Conservation (phyloP, 2,797 vertebrate genomes). For the Rhinogobio ventralis region DNA sequence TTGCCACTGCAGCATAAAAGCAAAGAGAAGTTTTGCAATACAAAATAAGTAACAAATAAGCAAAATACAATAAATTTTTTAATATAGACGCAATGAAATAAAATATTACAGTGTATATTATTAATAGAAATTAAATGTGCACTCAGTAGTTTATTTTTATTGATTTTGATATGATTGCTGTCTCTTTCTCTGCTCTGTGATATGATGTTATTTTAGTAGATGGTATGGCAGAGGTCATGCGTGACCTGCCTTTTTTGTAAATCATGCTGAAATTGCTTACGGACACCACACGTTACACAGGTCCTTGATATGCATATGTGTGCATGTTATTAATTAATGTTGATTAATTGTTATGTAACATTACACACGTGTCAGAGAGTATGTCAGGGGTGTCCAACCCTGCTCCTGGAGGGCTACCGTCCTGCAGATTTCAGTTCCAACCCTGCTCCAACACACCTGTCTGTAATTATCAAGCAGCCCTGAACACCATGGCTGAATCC, state of each 20-base stretch:
- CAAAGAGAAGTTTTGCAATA: not conserved
- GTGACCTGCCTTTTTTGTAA: slow-evolving; percentile 25
- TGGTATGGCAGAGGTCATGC: slow-evolving; percentile 17
- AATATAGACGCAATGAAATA: not conserved
- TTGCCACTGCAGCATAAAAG: not conserved
- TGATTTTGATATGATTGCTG: not conserved
- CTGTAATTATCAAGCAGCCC: no score
- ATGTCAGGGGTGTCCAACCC: no score
- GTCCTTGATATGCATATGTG: slow-evolving; percentile 24
- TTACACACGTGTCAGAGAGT: not conserved
- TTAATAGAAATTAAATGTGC: not conserved
- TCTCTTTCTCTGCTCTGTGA: not conserved
- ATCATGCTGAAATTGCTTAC: slow-evolving; percentile 11
- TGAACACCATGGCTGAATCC: no score
- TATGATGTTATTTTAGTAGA: slow-evolving; percentile 28
- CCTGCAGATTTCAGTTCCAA: no score
- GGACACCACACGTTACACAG: slow-evolving; percentile 2
- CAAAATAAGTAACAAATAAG: not conserved
- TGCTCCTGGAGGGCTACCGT: no score
- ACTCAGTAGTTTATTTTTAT: not conserved
- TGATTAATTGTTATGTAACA: not conserved
- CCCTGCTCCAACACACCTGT: no score
- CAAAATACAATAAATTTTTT: no score
- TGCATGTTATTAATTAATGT: slow-evolving; percentile 4
- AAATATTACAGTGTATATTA: not conserved